Evolutionary conservation across 2,888 invertebrate genomes (phyloP).

Genomic region (Junonia oenone): DNA sequence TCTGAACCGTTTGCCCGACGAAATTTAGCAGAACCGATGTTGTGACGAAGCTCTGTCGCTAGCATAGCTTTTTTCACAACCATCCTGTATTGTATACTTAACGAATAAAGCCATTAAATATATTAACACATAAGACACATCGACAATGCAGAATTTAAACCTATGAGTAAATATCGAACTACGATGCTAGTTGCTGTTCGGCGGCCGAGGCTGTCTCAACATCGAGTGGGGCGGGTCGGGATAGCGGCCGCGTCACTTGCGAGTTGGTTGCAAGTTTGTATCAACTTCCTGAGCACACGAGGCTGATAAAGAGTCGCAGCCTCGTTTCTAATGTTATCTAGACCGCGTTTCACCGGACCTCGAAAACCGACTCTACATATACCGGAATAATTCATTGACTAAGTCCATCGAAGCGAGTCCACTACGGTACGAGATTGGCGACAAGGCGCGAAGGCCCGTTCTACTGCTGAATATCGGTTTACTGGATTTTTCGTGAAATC

Average conservation of each 20-base stretch:
- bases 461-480: background rate
- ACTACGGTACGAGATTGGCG: slow-evolving; percentile 5
- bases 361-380: slow-evolving; percentile 31
- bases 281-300: too few species aligned
- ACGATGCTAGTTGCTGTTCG: slow-evolving; percentile 20
- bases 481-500: background rate
- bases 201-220: slow-evolving; percentile 59
- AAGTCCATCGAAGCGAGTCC: slow-evolving; percentile 14
- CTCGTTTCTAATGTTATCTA: slow-evolving; percentile 32
- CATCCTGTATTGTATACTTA: slow-evolving; percentile 29
- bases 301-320: slow-evolving; percentile 31
- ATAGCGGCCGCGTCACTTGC: too few species aligned
- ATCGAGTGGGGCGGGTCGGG: slow-evolving; percentile 31
- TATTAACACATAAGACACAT: slow-evolving; percentile 25
- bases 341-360: slow-evolving; percentile 30
- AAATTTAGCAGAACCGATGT: slow-evolving; percentile 7
- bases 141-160: slow-evolving; percentile 17
- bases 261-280: too few species aligned
- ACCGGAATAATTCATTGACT: slow-evolving; percentile 26
- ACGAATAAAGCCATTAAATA: slow-evolving; percentile 30
- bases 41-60: slow-evolving; percentile 24
- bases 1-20: slow-evolving; percentile 8
- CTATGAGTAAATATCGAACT: slow-evolving; percentile 21
- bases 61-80: slow-evolving; percentile 27
- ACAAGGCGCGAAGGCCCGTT: slow-evolving; percentile 1